Conservation (phyloP, 1,140 invertebrate genomes). For the Halictus rubicundus region DNA sequence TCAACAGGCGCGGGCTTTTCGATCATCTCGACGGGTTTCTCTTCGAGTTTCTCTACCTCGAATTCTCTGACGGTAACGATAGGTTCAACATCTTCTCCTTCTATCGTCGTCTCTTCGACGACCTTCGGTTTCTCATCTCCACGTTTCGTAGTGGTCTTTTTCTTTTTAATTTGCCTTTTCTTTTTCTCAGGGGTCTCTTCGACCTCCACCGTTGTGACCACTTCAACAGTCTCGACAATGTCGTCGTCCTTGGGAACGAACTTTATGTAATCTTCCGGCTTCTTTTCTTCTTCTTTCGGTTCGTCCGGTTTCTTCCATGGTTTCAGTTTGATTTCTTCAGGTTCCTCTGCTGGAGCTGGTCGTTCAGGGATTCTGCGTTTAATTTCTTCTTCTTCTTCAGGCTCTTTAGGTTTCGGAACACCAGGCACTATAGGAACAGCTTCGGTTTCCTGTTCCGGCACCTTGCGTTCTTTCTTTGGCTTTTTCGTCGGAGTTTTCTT, state of each 20-base stretch:
- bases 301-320: constrained; percentile 78
- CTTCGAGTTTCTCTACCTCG: constrained; percentile 35
- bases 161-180: constrained; percentile 22
- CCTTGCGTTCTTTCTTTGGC: constrained; percentile 79
- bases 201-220: not conserved
- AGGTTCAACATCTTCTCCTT: constrained; percentile 32
- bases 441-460: constrained; percentile 80
- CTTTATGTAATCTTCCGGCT: constrained; percentile 68
- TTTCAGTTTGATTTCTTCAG: constrained; percentile 81
- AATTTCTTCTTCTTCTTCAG: constrained; percentile 80
- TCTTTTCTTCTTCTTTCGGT: constrained; percentile 71
- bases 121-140: constrained; percentile 48
- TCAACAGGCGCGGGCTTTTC: constrained; percentile 22
- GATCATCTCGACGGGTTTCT: not conserved
- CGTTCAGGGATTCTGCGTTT: constrained; percentile 82
- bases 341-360: constrained; percentile 76
- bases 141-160: constrained; percentile 30
- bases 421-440: constrained; percentile 80
- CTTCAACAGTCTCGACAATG: constrained; percentile 34
- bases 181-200: constrained; percentile 60
- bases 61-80: constrained; percentile 57
- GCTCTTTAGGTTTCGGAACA: constrained; percentile 79
- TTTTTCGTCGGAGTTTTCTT: constrained; percentile 65
- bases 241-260: constrained; percentile 41
- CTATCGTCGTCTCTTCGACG: constrained; percentile 46